A percentile compares a stretch with the other conserved stretches of the same genome.
Conservation (phyloP, 2,113 vertebrate species). For the Chaetura pelagica region DNA sequence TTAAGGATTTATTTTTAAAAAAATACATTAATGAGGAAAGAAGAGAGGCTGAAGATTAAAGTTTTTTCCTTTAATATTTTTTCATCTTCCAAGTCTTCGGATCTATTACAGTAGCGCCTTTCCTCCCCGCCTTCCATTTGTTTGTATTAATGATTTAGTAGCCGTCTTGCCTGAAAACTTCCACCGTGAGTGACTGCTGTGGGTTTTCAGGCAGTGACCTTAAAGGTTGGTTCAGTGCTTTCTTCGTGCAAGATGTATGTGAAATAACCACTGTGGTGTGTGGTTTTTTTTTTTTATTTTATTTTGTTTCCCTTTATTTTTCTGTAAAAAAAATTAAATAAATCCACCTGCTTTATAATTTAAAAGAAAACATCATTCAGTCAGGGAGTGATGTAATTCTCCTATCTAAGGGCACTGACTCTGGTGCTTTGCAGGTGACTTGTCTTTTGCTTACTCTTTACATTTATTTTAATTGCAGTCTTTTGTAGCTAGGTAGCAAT, state of each 20-base stretch:
- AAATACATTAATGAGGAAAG: slow-evolving; percentile 12
- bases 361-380: slow-evolving; percentile 45
- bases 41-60: slow-evolving; percentile 61
- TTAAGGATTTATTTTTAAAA: slow-evolving; percentile 13
- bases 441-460: slow-evolving; percentile 77
- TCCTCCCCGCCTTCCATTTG: slow-evolving; percentile 81
- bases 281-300: not conserved
- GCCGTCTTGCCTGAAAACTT: slow-evolving; percentile 84
- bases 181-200: slow-evolving; percentile 76
- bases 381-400: slow-evolving; percentile 74
- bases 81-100: slow-evolving; percentile 58
- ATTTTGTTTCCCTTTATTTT: not conserved
- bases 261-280: slow-evolving; percentile 43
- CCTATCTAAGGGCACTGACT: slow-evolving; percentile 75
- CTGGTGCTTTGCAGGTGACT: slow-evolving; percentile 81
- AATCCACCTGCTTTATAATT: slow-evolving; percentile 68
- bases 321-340: too few species aligned
- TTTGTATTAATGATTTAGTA: slow-evolving; percentile 89
- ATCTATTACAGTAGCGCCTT: slow-evolving; percentile 78
- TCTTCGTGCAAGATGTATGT: slow-evolving; percentile 62
- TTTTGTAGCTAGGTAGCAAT: not conserved
- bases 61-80: slow-evolving; percentile 12
- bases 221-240: slow-evolving; percentile 77
- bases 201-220: slow-evolving; percentile 82
- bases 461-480: slow-evolving; percentile 52